Evolutionary conservation across 2,797 vertebrate species (phyloP).

Genomic region (Silurus lanzhouensis): DNA sequence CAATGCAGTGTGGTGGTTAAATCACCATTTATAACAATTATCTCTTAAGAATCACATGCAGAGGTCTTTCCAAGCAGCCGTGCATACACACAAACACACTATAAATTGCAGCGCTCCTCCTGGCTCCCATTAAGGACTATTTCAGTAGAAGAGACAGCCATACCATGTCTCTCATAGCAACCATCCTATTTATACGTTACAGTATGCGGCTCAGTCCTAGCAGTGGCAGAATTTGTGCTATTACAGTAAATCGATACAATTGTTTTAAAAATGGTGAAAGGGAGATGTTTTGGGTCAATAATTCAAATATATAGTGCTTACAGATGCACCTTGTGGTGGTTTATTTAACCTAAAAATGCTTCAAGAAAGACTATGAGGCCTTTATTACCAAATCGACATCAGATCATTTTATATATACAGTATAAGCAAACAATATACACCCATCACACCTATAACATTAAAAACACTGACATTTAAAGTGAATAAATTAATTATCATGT

Average conservation of each 20-base stretch:
- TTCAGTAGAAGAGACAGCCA: conserved; percentile 49
- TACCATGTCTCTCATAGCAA: conserved; percentile 55
- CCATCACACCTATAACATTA: too few relatives aligned
- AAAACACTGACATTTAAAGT: too few relatives aligned
- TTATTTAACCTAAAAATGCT: background rate
- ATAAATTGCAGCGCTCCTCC: conserved; percentile 15
- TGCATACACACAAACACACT: conserved; percentile 27
- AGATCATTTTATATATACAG: background rate
- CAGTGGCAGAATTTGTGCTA: conserved; percentile 3
- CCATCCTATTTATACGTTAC: conserved; percentile 55
- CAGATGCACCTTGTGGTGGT: background rate
- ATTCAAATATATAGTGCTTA: background rate
- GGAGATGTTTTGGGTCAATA: background rate
- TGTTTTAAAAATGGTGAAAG: background rate
- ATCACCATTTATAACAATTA: conserved; percentile 38
- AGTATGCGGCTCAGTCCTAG: conserved; percentile 14
- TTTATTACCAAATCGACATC: background rate
- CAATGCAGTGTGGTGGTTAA: conserved; percentile 23
- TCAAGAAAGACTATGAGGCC: background rate
- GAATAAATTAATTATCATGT: too few relatives aligned
- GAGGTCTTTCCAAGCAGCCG: conserved; percentile 39
- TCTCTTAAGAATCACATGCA: conserved; percentile 13
- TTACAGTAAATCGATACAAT: conserved; percentile 10
- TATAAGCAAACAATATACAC: background rate
- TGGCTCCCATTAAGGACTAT: conserved; percentile 47